phyloP scores from a whole-genome alignment of 2,113 vertebrate species.

The Cheilinus undulatus region DNA sequence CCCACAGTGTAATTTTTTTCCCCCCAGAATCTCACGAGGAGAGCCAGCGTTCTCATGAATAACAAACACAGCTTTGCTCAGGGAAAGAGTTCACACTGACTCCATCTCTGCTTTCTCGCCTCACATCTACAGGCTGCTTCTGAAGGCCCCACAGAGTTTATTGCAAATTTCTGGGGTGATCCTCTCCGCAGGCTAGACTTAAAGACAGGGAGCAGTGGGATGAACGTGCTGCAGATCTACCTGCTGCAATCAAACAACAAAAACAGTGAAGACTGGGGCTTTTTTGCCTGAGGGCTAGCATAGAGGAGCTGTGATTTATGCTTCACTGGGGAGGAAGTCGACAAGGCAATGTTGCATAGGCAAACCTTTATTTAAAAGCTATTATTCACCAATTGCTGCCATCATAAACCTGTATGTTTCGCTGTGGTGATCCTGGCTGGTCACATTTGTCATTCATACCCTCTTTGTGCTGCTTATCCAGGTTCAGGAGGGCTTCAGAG shows the following conservation, averaged over 20 bases:
- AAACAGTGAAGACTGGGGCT: not conserved
- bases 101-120: slow-evolving; percentile 42
- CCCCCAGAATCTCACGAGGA: slow-evolving; percentile 45
- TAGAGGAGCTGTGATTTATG: slow-evolving; percentile 34
- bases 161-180: slow-evolving; percentile 64
- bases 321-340: slow-evolving; percentile 7
- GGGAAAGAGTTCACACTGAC: slow-evolving; percentile 30
- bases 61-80: slow-evolving; percentile 58
- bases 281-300: not conserved
- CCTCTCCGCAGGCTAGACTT: slow-evolving; percentile 41
- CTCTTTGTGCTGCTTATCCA: slow-evolving; percentile 19
- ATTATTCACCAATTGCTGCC: slow-evolving; percentile 6
- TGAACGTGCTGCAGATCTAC: slow-evolving; percentile 16
- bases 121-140: slow-evolving; percentile 43
- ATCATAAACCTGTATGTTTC: slow-evolving; percentile 19
- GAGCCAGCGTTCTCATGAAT: slow-evolving; percentile 61
- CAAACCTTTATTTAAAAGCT: slow-evolving; percentile 25
- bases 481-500: slow-evolving; percentile 10
- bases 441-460: slow-evolving; percentile 14
- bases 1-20: slow-evolving; percentile 34
- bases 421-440: slow-evolving; percentile 9
- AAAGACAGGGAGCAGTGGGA: slow-evolving; percentile 5
- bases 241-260: slow-evolving; percentile 5
- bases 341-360: not conserved
- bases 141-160: slow-evolving; percentile 51